These are phyloP conservation scores for Cheilosia soror DNA, from an alignment of 2,888 invertebrate species.

Conservation along the genomic window DNA sequence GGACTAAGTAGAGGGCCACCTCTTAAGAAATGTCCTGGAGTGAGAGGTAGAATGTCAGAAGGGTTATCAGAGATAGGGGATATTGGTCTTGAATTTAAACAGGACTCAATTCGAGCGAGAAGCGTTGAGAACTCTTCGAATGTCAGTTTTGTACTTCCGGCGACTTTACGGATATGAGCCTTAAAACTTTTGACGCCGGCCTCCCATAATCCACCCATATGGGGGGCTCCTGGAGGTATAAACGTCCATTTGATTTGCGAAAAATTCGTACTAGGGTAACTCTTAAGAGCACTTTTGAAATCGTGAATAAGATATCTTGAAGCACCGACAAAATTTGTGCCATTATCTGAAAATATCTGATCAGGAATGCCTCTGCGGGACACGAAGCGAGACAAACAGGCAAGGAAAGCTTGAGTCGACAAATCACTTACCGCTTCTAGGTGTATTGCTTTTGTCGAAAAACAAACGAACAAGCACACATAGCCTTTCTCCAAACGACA, in stretches of 20 bases:
- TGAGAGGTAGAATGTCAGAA: not conserved
- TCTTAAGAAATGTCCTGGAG: not conserved
- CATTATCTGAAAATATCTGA: not conserved
- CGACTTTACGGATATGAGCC: too few species aligned
- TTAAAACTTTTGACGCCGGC: too few species aligned
- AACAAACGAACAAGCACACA: too few species aligned
- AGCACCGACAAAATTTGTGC: not conserved
- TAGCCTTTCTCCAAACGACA: too few species aligned
- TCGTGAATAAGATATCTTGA: not conserved
- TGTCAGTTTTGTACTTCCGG: not conserved
- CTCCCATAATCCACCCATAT: too few species aligned
- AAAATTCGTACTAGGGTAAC: too few species aligned
- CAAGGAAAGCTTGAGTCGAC: too few species aligned
- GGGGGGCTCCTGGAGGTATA: too few species aligned
- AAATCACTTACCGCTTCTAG: too few species aligned
- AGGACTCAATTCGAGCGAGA: not conserved
- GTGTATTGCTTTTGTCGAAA: too few species aligned
- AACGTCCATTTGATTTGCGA: too few species aligned
- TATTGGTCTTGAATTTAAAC: not conserved
- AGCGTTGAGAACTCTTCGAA: not conserved
- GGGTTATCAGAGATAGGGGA: not conserved
- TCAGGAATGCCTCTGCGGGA: not conserved
- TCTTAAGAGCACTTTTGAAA: not conserved
- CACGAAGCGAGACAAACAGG: not conserved
- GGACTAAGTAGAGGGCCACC: not conserved